These are phyloP conservation scores for Crenuchus spilurus DNA, from an alignment of 2,797 vertebrate genomes.

Conservation along the genomic window DNA sequence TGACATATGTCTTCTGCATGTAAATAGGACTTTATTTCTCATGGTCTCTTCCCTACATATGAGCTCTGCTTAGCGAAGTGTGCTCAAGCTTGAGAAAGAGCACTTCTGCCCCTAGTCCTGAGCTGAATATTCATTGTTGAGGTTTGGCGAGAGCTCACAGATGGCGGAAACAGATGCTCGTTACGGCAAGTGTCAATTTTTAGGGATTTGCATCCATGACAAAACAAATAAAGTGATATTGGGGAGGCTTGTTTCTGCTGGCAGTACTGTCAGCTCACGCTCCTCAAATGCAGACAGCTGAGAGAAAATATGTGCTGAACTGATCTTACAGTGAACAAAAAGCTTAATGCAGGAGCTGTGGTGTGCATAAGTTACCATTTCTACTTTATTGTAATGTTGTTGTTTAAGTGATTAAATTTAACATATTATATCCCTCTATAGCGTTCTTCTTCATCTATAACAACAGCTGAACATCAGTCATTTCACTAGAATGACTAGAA, in stretches of 20 bases:
- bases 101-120: slow-evolving; percentile 65
- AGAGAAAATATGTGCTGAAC: neutral
- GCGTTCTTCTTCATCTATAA: no score
- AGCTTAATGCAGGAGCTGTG: neutral
- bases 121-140: slow-evolving; percentile 80
- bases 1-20: slow-evolving; percentile 63
- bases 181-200: slow-evolving; percentile 75
- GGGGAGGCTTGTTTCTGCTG: slow-evolving; percentile 67
- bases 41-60: slow-evolving; percentile 29
- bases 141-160: slow-evolving; percentile 75
- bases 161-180: slow-evolving; percentile 78
- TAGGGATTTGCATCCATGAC: slow-evolving; percentile 75
- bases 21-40: slow-evolving; percentile 68
- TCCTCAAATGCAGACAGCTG: slow-evolving; percentile 9
- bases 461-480: no score
- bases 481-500: no score
- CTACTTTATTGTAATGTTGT: no score
- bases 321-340: neutral
- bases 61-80: slow-evolving; percentile 42
- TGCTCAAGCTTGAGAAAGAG: slow-evolving; percentile 66
- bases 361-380: neutral
- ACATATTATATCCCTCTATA: no score
- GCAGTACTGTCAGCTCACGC: slow-evolving; percentile 46
- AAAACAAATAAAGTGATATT: slow-evolving; percentile 79
- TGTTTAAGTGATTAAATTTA: no score